phyloP scores from a whole-genome alignment of 2,113 vertebrate species.

The Toxotes jaculatrix region DNA sequence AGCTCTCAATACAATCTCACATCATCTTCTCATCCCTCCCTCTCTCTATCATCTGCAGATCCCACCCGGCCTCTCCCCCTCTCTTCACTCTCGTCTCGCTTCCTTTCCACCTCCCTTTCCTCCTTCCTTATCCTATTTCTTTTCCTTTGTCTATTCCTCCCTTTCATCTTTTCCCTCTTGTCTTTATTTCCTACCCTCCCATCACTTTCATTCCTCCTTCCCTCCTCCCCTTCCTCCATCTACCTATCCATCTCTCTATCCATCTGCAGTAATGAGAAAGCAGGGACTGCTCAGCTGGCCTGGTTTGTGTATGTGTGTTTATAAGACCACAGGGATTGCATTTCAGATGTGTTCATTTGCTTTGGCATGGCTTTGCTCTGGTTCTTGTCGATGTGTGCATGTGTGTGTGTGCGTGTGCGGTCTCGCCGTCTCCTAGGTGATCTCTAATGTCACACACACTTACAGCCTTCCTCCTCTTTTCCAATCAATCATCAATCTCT shows the following conservation, averaged over 20 bases:
- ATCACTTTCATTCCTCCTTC: neutral
- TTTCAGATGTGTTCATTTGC: constrained; percentile 77
- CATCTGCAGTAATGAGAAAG: constrained; percentile 75
- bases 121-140: constrained; percentile 11
- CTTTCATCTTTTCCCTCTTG: constrained; percentile 5
- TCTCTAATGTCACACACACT: constrained; percentile 64
- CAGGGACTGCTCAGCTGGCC: constrained; percentile 58
- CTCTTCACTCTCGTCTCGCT: constrained; percentile 2
- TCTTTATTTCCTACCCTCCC: constrained; percentile 9
- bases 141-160: neutral
- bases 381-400: constrained; percentile 47
- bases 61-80: constrained; percentile 7
- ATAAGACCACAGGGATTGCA: constrained; percentile 71
- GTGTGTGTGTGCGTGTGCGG: constrained; percentile 21
- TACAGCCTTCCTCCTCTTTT: constrained; percentile 50
- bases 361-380: constrained; percentile 56
- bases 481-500: constrained; percentile 70
- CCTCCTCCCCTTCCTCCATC: constrained; percentile 25
- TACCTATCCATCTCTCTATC: constrained; percentile 54
- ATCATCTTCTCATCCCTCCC: constrained; percentile 62
- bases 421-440: constrained; percentile 59
- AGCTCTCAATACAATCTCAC: constrained; percentile 76
- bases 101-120: constrained; percentile 14
- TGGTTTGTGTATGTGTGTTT: constrained; percentile 46
- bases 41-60: constrained; percentile 56